Base-by-base conservation (phyloP, 2,113 vertebrate genomes). In the Lipotes vexillifer region DNA sequence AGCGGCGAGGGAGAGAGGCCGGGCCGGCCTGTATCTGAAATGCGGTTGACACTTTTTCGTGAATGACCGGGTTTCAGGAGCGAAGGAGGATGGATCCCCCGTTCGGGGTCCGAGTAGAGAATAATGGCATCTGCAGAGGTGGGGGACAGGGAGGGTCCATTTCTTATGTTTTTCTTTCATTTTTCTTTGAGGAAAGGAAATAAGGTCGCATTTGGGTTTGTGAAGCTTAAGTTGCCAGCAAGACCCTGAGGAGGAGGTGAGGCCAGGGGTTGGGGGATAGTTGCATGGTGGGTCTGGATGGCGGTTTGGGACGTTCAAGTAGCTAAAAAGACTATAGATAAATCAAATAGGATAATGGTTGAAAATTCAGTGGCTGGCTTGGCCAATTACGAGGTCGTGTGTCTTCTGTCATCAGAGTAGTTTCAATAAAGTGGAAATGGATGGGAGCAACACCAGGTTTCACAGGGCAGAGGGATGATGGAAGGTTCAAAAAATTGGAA, bases 11-110 rank as follows among this genome's bases (percentile, higher is more conserved):
- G 31, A 11, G 9, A 18, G 31, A 29, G 13, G 49, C 2, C 0
- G 12, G 8, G 23, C 12, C 3, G 4, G 27, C 57, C 18, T 46
- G 29, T 44, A 6, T 61, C 72, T 23, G 57, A 31, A 31, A 15
- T 1, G 15, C 25, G 1, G 8, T 8, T 2, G 33, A 15, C 25
- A 13, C 18, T 5, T 68, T 44, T 81, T 66, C 3, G 5, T 2
- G 25, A 49, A 20, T 2, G 82, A 29, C 63, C 25, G 46, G 63
- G 14, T 5, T 71, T 77, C 15, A 11, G 18, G 20, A 18, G 4
- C 5, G 1, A 27, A 25, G 78, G 9, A 41, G 36, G 20, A 5
- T 2, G n/a, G 29, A 18, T 29, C 18, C 29, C 3, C 11, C 7
- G 1, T 20, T n/a, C 41, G 66, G 33, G 8, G 2, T 8, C 13